Conservation (phyloP, 1,140 invertebrate genomes). For the Cyclina sinensis region DNA sequence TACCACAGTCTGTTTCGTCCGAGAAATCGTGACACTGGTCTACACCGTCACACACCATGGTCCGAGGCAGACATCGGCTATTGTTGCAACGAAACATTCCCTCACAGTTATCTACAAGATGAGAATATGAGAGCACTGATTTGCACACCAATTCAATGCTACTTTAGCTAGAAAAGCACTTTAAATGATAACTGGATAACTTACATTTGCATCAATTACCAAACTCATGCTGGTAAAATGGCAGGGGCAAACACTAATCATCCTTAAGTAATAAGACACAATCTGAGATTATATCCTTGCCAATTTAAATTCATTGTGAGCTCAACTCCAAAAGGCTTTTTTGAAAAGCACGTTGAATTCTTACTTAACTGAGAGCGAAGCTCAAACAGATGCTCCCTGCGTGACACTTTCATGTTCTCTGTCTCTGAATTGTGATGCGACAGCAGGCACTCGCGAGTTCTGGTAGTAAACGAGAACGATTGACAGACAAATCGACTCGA, state of each 20-base stretch:
- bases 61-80: constrained; percentile 27
- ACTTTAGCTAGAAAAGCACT: too few relatives aligned
- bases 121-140: too few relatives aligned
- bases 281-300: too few relatives aligned
- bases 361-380: constrained; percentile 53
- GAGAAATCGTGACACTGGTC: constrained; percentile 58
- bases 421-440: constrained; percentile 36
- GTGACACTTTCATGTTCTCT: constrained; percentile 12
- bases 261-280: too few relatives aligned
- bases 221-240: too few relatives aligned
- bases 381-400: constrained; percentile 48
- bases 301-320: too few relatives aligned
- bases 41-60: constrained; percentile 43
- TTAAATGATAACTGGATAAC: too few relatives aligned
- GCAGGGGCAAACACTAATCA: too few relatives aligned
- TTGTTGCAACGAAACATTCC: constrained; percentile 54
- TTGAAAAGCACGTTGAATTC: too few relatives aligned
- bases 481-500: constrained; percentile 52
- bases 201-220: too few relatives aligned
- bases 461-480: constrained; percentile 49
- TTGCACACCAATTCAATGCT: too few relatives aligned
- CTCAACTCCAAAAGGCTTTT: too few relatives aligned
- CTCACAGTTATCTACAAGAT: constrained; percentile 52
- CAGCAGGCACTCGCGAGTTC: constrained; percentile 39
- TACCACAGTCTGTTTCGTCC: constrained; percentile 59